Base-by-base conservation (phyloP, 1,140 invertebrate genomes). In the Heterodera schachtii region DNA sequence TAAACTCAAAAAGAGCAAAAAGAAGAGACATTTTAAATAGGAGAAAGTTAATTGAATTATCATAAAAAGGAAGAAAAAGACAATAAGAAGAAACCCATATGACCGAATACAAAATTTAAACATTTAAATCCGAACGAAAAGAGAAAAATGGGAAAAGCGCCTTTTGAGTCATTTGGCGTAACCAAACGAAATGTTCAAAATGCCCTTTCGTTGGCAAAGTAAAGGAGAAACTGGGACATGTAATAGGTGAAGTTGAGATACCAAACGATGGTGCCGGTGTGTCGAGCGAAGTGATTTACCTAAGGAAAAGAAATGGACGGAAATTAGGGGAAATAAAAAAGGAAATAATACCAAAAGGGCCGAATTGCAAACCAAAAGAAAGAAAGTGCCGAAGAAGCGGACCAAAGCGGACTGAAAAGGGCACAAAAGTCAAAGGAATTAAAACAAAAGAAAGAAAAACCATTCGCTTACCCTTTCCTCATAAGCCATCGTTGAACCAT, bases 181-280 rank as follows among this genome's bases (percentile, higher is more conserved):
- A 31, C 67, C 67, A 70, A 70, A 31, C 9, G 31, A 46, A 19
- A n/a, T 52, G 6, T n/a, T 83, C 83, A 84, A 71, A 84, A 84
- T 44, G 83, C 83, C 52, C 84, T 64, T 47, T 77, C 83, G 44
- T 84, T 84, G 31, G 84, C 73, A 67, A 74, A 76, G 73, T 77
- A 84, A 41, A 84, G 84, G 19, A 86, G 43, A 75, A 81, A 86
- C 52, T 84, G 83, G 44, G 84, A 86, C 52, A 79, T 69, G 46
- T 84, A 84, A 52, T 84, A 84, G 41, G 78, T 86, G 21, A 86
- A 67, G 71, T 84, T 84, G 5, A 84, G 52, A 47, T 85, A 84
- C 44, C 69, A 75, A 41, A 79, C 78, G 47, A 86, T 31, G 21
- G 84, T 81, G 47, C 75, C 69, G 31, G 83, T 84, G 57, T 84